These are phyloP conservation scores for Plodia interpunctella DNA, from an alignment of 1,140 invertebrate species.

Conservation along the genomic window DNA sequence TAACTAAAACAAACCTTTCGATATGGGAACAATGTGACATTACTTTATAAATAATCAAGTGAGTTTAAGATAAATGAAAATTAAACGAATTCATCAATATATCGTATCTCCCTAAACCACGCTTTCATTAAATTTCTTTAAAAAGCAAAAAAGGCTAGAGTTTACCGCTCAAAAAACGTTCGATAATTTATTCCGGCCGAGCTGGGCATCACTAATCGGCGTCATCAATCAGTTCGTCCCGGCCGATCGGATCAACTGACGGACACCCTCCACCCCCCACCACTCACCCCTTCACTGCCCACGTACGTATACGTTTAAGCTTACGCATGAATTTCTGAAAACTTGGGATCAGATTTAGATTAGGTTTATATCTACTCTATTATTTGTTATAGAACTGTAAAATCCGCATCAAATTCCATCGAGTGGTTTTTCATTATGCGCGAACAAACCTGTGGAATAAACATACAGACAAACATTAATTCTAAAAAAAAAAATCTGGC, in stretches of 20 bases:
- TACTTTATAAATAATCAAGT: too few relatives aligned
- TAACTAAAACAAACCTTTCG: too few relatives aligned
- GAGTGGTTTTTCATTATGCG: too few relatives aligned
- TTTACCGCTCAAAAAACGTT: constrained; percentile 52
- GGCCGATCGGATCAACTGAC: constrained; percentile 67
- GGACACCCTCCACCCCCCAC: constrained; percentile 33
- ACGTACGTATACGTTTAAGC: constrained; percentile 5
- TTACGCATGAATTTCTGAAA: constrained; percentile 5
- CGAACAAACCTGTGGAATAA: too few relatives aligned
- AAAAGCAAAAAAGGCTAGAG: constrained; percentile 36
- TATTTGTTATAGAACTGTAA: too few relatives aligned
- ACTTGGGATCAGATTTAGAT: not conserved
- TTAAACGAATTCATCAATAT: not conserved
- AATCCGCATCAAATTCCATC: too few relatives aligned
- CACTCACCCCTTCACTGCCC: constrained; percentile 13
- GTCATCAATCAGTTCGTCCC: constrained; percentile 66
- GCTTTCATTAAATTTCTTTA: constrained; percentile 44
- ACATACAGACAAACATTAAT: too few relatives aligned
- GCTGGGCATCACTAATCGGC: constrained; percentile 70
- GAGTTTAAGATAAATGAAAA: too few relatives aligned
- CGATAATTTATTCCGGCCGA: constrained; percentile 66
- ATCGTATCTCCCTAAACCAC: constrained; percentile 10
- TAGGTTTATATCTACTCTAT: too few relatives aligned
- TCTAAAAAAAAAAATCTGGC: too few relatives aligned
- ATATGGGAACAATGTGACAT: too few relatives aligned